A percentile compares a stretch with the other conserved stretches of the same genome.
Evolutionary conservation across 2,888 invertebrate genomes (phyloP).

Genomic region (Eulithis testata): DNA sequence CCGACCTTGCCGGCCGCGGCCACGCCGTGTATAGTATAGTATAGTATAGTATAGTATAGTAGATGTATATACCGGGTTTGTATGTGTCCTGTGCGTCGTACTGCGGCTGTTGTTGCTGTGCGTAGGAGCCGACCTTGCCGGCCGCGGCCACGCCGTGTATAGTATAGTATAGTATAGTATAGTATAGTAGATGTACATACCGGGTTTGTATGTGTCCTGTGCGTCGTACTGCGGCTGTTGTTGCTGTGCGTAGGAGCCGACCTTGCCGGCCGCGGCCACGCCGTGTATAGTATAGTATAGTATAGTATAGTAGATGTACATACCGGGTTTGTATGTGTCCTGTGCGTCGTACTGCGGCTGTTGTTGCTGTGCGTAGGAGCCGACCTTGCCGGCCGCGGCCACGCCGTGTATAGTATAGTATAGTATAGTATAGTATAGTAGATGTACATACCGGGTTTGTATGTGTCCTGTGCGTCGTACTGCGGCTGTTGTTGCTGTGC

Average conservation of each 20-base stretch:
- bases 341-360: constrained; percentile 75
- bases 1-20: too few species aligned
- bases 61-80: constrained; percentile 74
- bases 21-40: too few species aligned
- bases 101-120: constrained; percentile 69
- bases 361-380: constrained; percentile 64
- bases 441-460: constrained; percentile 74
- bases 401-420: too few species aligned
- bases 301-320: too few species aligned
- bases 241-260: constrained; percentile 58
- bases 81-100: constrained; percentile 78
- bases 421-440: too few species aligned
- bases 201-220: constrained; percentile 74
- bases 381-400: too few species aligned
- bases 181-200: too few species aligned
- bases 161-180: too few species aligned
- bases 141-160: too few species aligned
- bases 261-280: too few species aligned
- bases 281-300: too few species aligned
- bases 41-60: too few species aligned
- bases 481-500: constrained; percentile 70
- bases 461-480: constrained; percentile 76
- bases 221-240: constrained; percentile 74
- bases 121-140: constrained; percentile 68
- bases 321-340: constrained; percentile 74